Percentiles rank a stretch among this genome's conserved stretches.
phyloP scores from a whole-genome alignment of 2,797 vertebrate genomes.

The Manis pentadactyla region DNA sequence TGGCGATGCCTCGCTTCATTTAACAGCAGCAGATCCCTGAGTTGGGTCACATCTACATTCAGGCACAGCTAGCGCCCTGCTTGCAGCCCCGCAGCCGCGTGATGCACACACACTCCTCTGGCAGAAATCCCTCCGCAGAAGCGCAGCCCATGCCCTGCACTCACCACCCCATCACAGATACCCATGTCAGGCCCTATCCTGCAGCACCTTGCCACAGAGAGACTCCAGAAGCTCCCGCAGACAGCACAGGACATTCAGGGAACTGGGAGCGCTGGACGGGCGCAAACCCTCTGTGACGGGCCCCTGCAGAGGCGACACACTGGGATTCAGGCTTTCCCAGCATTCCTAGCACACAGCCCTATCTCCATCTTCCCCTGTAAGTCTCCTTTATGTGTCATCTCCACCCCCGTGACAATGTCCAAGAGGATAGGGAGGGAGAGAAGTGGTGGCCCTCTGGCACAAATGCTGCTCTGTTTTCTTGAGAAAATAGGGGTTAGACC shows the following conservation, averaged over 20 bases:
- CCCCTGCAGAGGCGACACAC: accelerated
- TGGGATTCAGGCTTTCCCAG: neutral
- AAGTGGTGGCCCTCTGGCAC: neutral
- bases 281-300: neutral
- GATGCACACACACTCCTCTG: neutral
- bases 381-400: neutral
- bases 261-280: neutral
- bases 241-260: neutral
- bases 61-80: slow-evolving; percentile 31
- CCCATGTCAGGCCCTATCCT: neutral
- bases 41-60: slow-evolving; percentile 68
- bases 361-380: neutral
- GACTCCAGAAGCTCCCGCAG: neutral
- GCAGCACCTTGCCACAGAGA: accelerated
- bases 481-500: neutral
- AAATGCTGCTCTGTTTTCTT: neutral
- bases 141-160: neutral
- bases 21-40: slow-evolving; percentile 79
- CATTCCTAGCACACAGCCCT: neutral
- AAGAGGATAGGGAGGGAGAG: neutral
- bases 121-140: neutral
- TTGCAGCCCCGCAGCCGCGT: neutral
- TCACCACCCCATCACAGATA: neutral
- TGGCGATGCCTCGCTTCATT: slow-evolving; percentile 83
- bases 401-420: neutral